phyloP scores from a whole-genome alignment of 2,888 invertebrate species.

The Hydrotaea diabolus region DNA sequence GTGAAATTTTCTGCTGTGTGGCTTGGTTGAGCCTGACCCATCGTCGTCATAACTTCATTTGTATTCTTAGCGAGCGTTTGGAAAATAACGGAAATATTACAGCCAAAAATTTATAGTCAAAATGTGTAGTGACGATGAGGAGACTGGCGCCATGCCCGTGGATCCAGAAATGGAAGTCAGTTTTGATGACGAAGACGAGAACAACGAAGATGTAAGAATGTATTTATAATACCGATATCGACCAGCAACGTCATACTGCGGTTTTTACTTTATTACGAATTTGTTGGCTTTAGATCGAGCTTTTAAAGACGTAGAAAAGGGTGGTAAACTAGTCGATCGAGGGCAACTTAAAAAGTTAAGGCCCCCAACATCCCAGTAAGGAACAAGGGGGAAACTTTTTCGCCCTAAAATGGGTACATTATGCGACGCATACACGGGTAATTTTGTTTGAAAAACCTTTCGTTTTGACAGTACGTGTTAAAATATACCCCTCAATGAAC shows the following conservation, averaged over 20 bases:
- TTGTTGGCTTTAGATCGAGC: no score
- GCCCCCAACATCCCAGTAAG: no score
- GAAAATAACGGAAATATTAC: slow-evolving; percentile 29
- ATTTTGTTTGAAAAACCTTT: no score
- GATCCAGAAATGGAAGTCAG: background rate
- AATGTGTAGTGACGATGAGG: background rate
- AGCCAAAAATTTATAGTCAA: background rate
- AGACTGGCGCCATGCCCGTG: background rate
- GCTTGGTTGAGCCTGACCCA: background rate
- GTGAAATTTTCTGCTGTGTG: slow-evolving; percentile 26
- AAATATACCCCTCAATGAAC: no score
- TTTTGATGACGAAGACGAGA: background rate
- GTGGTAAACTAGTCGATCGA: no score
- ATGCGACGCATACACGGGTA: no score
- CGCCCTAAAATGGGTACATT: no score
- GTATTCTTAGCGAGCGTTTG: slow-evolving; percentile 41
- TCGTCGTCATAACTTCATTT: slow-evolving; percentile 48
- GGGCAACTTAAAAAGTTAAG: no score
- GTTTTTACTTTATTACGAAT: background rate
- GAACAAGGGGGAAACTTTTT: no score
- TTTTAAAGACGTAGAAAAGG: no score
- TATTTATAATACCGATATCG: background rate
- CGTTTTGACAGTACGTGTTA: no score
- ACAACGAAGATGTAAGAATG: slow-evolving; percentile 10
- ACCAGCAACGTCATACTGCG: background rate